Conservation (phyloP, 2,113 vertebrate genomes). For the Tamias sibiricus region DNA sequence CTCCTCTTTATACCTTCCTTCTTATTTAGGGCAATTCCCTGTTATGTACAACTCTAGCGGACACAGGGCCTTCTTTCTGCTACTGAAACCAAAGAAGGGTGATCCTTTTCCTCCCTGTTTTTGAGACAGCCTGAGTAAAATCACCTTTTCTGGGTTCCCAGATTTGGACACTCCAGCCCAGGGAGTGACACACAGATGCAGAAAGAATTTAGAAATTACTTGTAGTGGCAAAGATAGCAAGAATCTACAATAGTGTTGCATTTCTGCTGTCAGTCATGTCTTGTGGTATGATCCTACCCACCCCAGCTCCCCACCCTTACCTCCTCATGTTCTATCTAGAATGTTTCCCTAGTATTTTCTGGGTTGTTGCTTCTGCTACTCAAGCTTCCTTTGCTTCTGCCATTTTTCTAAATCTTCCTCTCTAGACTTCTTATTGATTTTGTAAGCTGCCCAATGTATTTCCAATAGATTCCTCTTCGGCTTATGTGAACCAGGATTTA, state of each 20-base stretch:
- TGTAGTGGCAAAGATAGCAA: not conserved
- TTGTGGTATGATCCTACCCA: not conserved
- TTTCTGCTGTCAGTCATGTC: not conserved
- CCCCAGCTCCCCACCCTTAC: too few species aligned
- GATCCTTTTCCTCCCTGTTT: not conserved
- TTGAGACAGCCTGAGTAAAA: not conserved
- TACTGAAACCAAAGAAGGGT: not conserved
- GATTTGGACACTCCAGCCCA: not conserved
- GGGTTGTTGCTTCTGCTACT: not conserved
- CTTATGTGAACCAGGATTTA: constrained; percentile 5
- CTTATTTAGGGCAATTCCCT: not conserved
- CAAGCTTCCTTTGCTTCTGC: not conserved
- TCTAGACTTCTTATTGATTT: not conserved
- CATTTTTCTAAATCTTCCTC: not conserved
- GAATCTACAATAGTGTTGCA: not conserved
- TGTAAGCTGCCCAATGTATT: not conserved
- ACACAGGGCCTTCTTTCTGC: not conserved
- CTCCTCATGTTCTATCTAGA: not conserved
- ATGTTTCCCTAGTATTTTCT: not conserved
- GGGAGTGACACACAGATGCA: not conserved
- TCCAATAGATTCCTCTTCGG: not conserved
- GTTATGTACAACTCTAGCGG: not conserved
- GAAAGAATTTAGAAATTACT: constrained; percentile 26
- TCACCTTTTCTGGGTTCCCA: not conserved
- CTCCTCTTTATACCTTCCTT: not conserved